phyloP scores from a whole-genome alignment of 2,888 invertebrate genomes.

The Oxytorus armatus region DNA sequence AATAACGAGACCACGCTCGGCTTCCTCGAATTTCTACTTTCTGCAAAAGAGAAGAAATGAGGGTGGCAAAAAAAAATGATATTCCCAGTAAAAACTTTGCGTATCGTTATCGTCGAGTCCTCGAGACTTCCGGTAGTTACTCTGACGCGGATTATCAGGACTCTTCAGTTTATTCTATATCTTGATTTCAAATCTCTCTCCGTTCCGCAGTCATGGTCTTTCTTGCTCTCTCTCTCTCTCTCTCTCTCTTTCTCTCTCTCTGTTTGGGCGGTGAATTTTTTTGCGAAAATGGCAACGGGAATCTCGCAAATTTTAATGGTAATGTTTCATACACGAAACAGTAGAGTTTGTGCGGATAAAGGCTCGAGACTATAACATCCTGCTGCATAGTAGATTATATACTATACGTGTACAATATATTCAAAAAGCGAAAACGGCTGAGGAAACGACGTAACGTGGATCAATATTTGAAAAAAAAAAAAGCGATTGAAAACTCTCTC shows the following conservation, averaged over 20 bases:
- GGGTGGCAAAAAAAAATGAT: constrained; percentile 38
- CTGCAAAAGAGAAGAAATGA: constrained; percentile 20
- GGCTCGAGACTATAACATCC: neutral
- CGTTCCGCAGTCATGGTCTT: neutral
- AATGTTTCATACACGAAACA: constrained; percentile 1
- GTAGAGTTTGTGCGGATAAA: neutral
- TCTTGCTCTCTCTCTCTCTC: neutral
- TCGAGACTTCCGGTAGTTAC: constrained; percentile 63
- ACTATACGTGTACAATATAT: no score
- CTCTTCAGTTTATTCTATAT: constrained; percentile 47
- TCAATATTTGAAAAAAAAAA: no score
- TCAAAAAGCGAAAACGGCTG: neutral
- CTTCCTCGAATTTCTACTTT: constrained; percentile 59
- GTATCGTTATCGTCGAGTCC: constrained; percentile 67
- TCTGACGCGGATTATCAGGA: constrained; percentile 30
- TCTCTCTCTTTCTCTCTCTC: neutral
- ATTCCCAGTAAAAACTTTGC: constrained; percentile 63
- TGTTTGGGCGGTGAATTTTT: constrained; percentile 1
- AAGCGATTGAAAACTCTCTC: no score
- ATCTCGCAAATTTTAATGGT: constrained; percentile 36
- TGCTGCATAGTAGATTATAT: neutral
- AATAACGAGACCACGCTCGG: constrained; percentile 67
- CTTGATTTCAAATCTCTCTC: constrained; percentile 35
- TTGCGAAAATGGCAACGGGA: neutral
- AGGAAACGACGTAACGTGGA: constrained; percentile 79